Base-by-base conservation (phyloP, 2,888 invertebrate genomes). In the Mellilla xanthometata region DNA sequence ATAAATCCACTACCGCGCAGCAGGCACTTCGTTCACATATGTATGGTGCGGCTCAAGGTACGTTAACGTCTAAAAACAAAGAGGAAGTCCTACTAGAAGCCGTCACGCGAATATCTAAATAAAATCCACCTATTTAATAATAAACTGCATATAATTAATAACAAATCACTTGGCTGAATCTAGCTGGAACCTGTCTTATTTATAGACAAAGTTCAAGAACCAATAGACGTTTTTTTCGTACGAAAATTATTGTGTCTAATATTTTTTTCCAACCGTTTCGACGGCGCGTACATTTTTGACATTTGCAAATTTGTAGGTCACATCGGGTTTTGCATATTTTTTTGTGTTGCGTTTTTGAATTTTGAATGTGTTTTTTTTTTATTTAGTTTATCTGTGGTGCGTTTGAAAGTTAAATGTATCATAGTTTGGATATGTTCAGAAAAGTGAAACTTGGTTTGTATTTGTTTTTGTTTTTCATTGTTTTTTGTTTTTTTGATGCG, bases 101-200 rank as follows among this genome's bases (percentile, higher is more conserved):
- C 15, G 2, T 15, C 2, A 3, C 15, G 2, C 5, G 3, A 15
- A 15, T 19, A 19, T 19, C 15, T 19, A 19, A 5, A 19, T 19
- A 6, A 19, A 19, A 6, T 19, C 15, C 15, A 19, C 15, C 15
- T 19, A 19, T 2, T 15, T 15, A 33, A 24, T 8, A 10, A 19
- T 4, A 7, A 9, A 27, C 19, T 19, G 39, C 43, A 39, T 39
- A 26, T 35, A 13, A 31, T 46, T 46, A 45, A 35, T 35, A 12
- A 36, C 34, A 45, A 34, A 39, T 35, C 28, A 6, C 9, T 26
- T 11, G 38, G 5, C 29, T 19, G 39, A 30, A 30, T 35, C 26
- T 12, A 5, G 0, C 1, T n/a, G n/a, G 28, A 39, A 46, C 39
- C 39, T 15, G 39, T 46, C 45, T 30, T 46, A 39, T 30, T 35